Evolutionary conservation across 2,888 invertebrate genomes (phyloP), one percentile per base, ranked within the genome.

Genomic region (Oxystoma pomonae): DNA sequence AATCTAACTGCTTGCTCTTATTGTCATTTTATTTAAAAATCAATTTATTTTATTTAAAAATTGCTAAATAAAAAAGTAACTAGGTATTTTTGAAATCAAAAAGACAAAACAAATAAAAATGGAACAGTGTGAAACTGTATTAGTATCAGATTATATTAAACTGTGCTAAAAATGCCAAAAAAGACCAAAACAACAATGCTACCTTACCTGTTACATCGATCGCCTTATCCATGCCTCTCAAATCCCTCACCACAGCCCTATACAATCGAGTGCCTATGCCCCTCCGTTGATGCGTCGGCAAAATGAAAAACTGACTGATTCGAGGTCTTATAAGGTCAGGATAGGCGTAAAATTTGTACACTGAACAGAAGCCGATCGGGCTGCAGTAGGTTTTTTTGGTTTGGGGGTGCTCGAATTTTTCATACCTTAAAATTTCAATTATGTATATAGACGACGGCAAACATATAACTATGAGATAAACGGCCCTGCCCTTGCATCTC

Each of bases 281-380:
- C 56, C 89, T 82, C 62, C 86, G 87, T 79, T 96, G 93, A 78
- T 91, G 96, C 0, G 95, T 93, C n/a, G 98, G 98, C 68, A 98
- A 80, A 55, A 98, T 86, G 63, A 98, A 84, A 77, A 96, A 90
- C 81, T 98, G 98, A 68, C 96, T 94, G 68, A 99, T 91, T 65
- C 98, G 86, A 2, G 97, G 94, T 22, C 98, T 86, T 60, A 87
- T 87, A 77, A 91, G 88, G 65, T 87, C 85, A 0, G 98, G 97
- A 80, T 96, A 97, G 1, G 94, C 92, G 78, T 94, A 99, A 81
- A 96, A 99, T 70, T 93, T 90, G 81, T 98, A 99, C 55, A 95
- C 90, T 0, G 96, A 94, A 58, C 91, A 88, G 80, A 94, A 98
- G 16, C 95, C 98, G 35, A 90, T 90, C 51, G 93, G 87, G 17